Evolutionary conservation across 2,888 invertebrate species (phyloP).

Genomic region (Trichacis sp.): DNA sequence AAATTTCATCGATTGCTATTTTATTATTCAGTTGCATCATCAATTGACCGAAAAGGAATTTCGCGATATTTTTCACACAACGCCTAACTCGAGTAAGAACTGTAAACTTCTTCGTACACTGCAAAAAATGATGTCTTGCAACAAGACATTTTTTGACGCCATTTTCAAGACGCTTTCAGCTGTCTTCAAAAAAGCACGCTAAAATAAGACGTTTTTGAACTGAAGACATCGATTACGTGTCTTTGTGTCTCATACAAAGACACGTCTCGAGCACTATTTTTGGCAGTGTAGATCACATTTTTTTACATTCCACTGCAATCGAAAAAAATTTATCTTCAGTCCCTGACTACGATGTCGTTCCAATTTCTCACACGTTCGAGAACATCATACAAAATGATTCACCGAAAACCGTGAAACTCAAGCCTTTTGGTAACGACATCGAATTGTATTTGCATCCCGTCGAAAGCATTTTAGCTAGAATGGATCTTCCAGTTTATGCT

Average conservation of each 20-base stretch:
- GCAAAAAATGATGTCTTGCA: too few relatives aligned
- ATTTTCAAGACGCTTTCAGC: too few relatives aligned
- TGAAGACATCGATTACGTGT: too few relatives aligned
- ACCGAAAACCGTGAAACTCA: conserved; percentile 37
- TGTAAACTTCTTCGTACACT: too few relatives aligned
- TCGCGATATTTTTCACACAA: conserved; percentile 46
- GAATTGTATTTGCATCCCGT: conserved; percentile 53
- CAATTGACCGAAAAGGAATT: conserved; percentile 53
- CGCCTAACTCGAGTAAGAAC: conserved; percentile 43
- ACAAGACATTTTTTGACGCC: too few relatives aligned
- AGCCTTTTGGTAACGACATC: conserved; percentile 47
- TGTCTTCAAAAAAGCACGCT: too few relatives aligned
- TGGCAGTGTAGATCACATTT: too few relatives aligned
- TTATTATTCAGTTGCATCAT: conserved; percentile 51
- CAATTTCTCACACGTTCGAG: conserved; percentile 43
- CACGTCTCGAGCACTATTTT: too few relatives aligned
- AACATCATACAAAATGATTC: conserved; percentile 3
- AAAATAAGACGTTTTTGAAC: too few relatives aligned
- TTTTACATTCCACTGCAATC: too few relatives aligned
- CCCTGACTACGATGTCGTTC: conserved; percentile 56
- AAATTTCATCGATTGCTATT: too few relatives aligned
- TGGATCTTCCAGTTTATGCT: conserved; percentile 54
- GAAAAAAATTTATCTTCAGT: conserved; percentile 49
- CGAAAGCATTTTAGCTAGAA: conserved; percentile 51
- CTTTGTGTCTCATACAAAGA: too few relatives aligned